A percentile compares a stretch with the other conserved stretches of the same genome.
phyloP scores from a whole-genome alignment of 2,797 vertebrate genomes.

The Strix occidentalis region DNA sequence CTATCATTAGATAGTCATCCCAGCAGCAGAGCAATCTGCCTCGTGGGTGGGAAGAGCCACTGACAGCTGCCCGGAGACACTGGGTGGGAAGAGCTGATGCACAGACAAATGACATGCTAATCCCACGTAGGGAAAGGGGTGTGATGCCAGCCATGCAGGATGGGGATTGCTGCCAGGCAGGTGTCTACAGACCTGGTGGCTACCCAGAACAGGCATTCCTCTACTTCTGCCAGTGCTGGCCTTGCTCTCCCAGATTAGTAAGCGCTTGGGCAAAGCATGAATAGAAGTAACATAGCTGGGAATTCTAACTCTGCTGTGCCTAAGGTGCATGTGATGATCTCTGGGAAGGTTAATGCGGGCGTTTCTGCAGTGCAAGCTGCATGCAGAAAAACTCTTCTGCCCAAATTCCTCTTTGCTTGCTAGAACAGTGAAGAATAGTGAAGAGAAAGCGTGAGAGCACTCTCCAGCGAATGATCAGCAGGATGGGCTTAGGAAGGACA shows the following conservation, averaged over 20 bases:
- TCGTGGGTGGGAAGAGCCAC: neutral
- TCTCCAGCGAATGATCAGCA: neutral
- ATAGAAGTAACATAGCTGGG: neutral
- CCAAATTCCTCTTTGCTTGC: neutral
- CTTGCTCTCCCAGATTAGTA: neutral
- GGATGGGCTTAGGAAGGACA: neutral
- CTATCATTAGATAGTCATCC: neutral
- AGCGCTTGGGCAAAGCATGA: accelerated
- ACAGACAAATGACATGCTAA: neutral
- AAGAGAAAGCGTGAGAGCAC: neutral
- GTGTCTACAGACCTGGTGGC: neutral
- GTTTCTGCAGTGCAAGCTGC: neutral
- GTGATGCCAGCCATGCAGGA: neutral
- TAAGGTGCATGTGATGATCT: accelerated
- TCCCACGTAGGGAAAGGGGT: accelerated
- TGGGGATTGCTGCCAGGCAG: neutral
- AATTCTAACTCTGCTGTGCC: neutral
- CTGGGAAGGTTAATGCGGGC: accelerated
- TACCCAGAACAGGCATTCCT: neutral
- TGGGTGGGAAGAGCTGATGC: neutral
- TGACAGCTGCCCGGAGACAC: neutral
- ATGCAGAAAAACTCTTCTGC: neutral
- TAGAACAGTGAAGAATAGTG: neutral
- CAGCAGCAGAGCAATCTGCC: neutral
- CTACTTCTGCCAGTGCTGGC: neutral